Evolutionary conservation across 1,140 invertebrate species (phyloP).

Genomic region (Ooceraea biroi): DNA sequence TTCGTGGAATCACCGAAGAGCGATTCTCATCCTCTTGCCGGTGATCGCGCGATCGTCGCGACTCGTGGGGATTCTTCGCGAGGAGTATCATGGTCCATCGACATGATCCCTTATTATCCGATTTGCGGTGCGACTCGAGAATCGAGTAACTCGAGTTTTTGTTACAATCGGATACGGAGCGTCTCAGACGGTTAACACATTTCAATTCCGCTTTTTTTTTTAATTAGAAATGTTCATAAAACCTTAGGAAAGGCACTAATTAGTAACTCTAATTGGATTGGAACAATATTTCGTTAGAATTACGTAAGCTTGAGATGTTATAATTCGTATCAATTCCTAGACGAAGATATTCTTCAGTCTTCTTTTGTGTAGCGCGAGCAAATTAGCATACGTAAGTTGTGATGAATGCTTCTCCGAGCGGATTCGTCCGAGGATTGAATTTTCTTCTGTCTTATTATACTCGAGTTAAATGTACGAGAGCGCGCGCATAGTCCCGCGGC

Average conservation of each 20-base stretch:
- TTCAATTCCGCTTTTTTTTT: not conserved
- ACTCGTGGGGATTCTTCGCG: constrained; percentile 11
- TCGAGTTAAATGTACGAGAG: constrained; percentile 41
- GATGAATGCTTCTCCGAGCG: constrained; percentile 20
- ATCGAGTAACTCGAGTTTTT: not conserved
- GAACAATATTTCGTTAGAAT: not conserved
- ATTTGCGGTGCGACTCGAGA: not conserved
- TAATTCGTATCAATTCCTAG: not conserved
- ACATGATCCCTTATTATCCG: not conserved
- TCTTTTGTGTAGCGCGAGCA: not conserved
- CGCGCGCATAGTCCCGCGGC: not conserved
- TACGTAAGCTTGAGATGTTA: not conserved
- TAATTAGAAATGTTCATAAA: not conserved
- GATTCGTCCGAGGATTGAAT: constrained; percentile 17
- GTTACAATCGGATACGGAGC: not conserved
- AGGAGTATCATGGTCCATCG: no score
- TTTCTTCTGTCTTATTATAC: constrained; percentile 28
- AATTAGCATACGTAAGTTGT: constrained; percentile 30
- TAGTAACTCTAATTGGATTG: not conserved
- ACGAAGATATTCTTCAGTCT: not conserved
- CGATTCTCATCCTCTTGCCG: constrained; percentile 37
- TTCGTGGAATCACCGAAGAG: constrained; percentile 58
- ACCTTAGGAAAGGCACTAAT: no score
- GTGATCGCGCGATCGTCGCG: not conserved
- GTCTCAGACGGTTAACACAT: not conserved